Evolutionary conservation across 2,113 vertebrate species (phyloP), one percentile per base, ranked within the genome.

Genomic region (Ictalurus furcatus): DNA sequence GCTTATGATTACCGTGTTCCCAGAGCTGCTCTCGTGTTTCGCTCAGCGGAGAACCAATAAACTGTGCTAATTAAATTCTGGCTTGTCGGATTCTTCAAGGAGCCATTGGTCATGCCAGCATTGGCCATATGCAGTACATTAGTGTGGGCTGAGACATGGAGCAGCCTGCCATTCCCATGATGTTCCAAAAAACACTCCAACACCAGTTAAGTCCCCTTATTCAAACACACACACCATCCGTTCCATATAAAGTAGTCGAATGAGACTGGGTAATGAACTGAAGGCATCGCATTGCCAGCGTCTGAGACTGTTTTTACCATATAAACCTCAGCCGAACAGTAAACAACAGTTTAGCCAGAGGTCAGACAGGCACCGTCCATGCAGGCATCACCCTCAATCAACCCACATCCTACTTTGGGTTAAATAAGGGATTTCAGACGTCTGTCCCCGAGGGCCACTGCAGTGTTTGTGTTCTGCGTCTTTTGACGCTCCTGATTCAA

Each of bases 31-130:
- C 88, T 89, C 87, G 4, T 37, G 71, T 85, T 89, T 80, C 85
- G 37, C 82, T 85, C 74, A 54, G 16, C 12, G 21, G 12, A 76
- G 90, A 88, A 79, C 78, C 89, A 86, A 58, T 91, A 91, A 88
- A 89, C 79, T 81, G 59, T 48, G 76, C 58, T 69, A 89, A 91
- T 91, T 59, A 76, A 88, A 89, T 89, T 88, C 67, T 76, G 86
- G 84, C 48, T 34, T 83, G 58, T 85, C 83, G 25, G 23, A 80
- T 80, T 85, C 52, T 52, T 65, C 7, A 54, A 63, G 80, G 28
- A 87, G 54, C 58, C 85, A 30, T 61, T 54, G 80, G 71, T 79
- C 85, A 61, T 59, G 82, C 85, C 86, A 56, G 54, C 79, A n/a
- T 2, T 78, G 84, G 28, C 74, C 89, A 88, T 82, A 65, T 89